Evolutionary conservation across 2,797 vertebrate species (phyloP).

Genomic region (Xenops minutus): DNA sequence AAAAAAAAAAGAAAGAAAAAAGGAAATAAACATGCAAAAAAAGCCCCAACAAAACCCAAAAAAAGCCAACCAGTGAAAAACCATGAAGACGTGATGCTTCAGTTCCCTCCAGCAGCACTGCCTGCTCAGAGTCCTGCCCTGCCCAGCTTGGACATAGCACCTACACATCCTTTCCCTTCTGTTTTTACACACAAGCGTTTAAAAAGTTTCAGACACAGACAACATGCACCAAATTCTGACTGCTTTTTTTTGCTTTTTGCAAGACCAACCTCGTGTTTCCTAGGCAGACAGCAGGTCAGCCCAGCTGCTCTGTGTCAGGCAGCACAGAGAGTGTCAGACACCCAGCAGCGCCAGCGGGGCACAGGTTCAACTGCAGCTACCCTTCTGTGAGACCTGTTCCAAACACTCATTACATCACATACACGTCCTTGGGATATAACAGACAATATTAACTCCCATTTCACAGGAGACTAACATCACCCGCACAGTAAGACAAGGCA

Average conservation of each 20-base stretch:
- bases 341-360: fast-evolving
- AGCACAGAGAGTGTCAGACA: fast-evolving
- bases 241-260: fast-evolving
- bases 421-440: not conserved
- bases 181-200: not conserved
- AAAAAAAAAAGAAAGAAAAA: not conserved
- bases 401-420: not conserved
- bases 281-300: not conserved
- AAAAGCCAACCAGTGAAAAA: no score
- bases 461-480: not conserved
- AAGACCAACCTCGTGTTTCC: not conserved
- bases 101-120: not conserved
- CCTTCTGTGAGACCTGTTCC: not conserved
- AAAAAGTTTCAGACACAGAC: not conserved
- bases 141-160: fast-evolving
- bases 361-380: not conserved
- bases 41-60: not conserved
- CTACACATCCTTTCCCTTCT: fast-evolving
- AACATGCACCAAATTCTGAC: not conserved
- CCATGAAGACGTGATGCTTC: not conserved
- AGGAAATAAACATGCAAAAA: not conserved
- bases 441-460: not conserved
- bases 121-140: not conserved
- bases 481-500: not conserved
- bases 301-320: not conserved